Conservation (phyloP, 2,888 invertebrate genomes). For the Ochropacha duplaris region DNA sequence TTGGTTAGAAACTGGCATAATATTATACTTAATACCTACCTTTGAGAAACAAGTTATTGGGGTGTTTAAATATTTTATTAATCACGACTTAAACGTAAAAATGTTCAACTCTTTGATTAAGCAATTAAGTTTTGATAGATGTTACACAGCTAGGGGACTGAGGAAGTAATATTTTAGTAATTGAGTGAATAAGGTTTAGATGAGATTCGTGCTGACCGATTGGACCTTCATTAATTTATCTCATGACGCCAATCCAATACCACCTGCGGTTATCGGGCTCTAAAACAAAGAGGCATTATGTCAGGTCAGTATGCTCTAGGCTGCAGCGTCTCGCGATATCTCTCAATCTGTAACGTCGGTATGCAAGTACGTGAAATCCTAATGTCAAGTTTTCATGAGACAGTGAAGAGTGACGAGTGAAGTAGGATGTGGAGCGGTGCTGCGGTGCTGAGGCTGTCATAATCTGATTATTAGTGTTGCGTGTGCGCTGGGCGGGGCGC, state of each 20-base stretch:
- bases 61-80: not conserved
- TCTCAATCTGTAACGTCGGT: constrained; percentile 26
- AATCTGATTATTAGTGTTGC: constrained; percentile 80
- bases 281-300: constrained; percentile 49
- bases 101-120: not conserved
- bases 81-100: not conserved
- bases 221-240: constrained; percentile 25
- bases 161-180: not conserved
- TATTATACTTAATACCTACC: not conserved
- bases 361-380: constrained; percentile 27
- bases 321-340: constrained; percentile 29
- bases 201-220: constrained; percentile 18
- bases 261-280: constrained; percentile 39
- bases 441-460: too few species aligned
- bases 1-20: not conserved
- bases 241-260: constrained; percentile 27
- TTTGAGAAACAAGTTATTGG: not conserved
- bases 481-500: constrained; percentile 70
- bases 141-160: not conserved
- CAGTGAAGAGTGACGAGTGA: constrained; percentile 67
- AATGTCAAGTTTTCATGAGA: constrained; percentile 59
- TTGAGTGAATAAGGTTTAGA: constrained; percentile 1
- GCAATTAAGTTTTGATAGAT: not conserved
- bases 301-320: constrained; percentile 33
- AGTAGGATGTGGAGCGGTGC: constrained; percentile 59